These are phyloP conservation scores for Turritopsis dohrnii DNA, from an alignment of 30 jellyfish, hydroid and myxozoan genomes.

Conservation along the genomic window DNA sequence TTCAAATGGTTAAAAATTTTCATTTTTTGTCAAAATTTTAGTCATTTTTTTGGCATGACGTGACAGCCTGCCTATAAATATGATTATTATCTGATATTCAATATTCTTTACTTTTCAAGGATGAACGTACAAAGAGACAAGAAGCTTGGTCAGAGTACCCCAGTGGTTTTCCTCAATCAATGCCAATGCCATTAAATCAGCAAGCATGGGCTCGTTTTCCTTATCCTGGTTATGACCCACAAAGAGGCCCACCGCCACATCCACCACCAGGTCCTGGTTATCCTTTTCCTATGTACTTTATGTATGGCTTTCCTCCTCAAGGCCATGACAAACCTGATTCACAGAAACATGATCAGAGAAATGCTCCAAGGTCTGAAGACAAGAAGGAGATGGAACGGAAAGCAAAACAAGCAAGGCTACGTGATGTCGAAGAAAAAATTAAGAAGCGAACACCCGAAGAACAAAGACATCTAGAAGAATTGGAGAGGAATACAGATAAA, in stretches of 20 bases:
- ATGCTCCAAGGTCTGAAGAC: constrained; percentile 14
- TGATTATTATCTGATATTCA: neutral
- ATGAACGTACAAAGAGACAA: neutral
- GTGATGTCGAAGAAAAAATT: constrained; percentile 60
- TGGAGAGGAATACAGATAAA: neutral
- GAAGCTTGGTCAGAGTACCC: constrained; percentile 4
- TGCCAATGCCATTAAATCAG: constrained; percentile 21
- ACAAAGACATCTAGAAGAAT: constrained; percentile 12
- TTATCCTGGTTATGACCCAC: constrained; percentile 23
- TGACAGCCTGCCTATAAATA: no score
- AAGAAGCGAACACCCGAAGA: constrained; percentile 42
- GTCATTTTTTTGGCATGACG: no score
- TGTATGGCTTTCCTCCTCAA: constrained; percentile 2
- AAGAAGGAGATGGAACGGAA: constrained; percentile 6
- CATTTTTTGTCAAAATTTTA: no score
- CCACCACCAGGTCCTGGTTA: constrained; percentile 3
- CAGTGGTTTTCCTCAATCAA: neutral
- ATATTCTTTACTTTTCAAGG: neutral
- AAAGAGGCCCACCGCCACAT: constrained; percentile 17
- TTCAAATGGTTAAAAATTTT: no score
- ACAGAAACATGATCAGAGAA: constrained; percentile 12
- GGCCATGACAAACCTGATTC: neutral
- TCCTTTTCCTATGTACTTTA: constrained; percentile 10
- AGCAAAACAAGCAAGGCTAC: constrained; percentile 52
- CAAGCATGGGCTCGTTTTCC: constrained; percentile 24